Evolutionary conservation across 37 sponge, comb jelly and placozoan species (phyloP).

Genomic region (Amphimedon queenslandica): DNA sequence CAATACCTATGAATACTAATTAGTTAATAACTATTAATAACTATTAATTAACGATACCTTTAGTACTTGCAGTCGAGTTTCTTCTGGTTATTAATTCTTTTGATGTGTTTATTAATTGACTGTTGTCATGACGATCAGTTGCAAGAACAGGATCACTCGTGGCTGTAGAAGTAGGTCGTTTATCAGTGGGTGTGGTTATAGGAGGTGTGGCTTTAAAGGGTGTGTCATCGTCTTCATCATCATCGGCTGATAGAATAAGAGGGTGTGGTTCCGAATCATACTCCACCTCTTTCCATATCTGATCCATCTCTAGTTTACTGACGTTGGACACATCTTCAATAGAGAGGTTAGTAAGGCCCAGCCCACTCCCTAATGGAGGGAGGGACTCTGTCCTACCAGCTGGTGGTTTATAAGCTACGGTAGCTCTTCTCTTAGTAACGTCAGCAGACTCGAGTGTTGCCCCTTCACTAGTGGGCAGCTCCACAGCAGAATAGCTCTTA

Average conservation of each 20-base stretch:
- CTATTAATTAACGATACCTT: too few species aligned
- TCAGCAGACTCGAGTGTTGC: not conserved
- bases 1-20: slow-evolving; percentile 59
- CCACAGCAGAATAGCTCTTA: not conserved
- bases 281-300: slow-evolving; percentile 52
- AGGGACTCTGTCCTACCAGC: slow-evolving; percentile 21
- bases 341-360: slow-evolving; percentile 22
- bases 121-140: too few species aligned
- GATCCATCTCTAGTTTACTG: slow-evolving; percentile 33
- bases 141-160: too few species aligned
- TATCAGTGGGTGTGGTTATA: too few species aligned
- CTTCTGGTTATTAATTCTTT: too few species aligned
- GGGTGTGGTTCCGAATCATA: too few species aligned
- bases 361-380: not conserved
- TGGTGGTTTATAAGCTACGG: not conserved
- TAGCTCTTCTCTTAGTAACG: not conserved
- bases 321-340: slow-evolving; percentile 28
- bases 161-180: too few species aligned
- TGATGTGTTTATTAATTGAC: too few species aligned
- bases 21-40: too few species aligned
- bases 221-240: not conserved
- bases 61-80: too few species aligned
- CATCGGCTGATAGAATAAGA: not conserved
- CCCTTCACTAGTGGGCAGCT: not conserved
- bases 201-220: too few species aligned